phyloP scores from a whole-genome alignment of 2,888 invertebrate genomes.

The Reticulitermes lucifugus region DNA sequence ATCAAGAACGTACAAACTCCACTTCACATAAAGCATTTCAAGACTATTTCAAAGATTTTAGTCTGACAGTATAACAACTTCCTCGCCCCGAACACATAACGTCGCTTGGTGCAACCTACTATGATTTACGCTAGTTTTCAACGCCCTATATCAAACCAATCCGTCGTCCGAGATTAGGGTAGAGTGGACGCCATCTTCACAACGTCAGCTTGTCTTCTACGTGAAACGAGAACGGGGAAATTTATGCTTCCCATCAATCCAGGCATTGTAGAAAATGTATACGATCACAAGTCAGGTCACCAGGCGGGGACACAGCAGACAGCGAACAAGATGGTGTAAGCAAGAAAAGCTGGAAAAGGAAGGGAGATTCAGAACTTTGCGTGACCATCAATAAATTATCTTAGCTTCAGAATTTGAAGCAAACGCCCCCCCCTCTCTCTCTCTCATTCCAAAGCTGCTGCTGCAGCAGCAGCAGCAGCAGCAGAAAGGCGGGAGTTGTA shows the following conservation, averaged over 20 bases:
- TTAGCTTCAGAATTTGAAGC: neutral
- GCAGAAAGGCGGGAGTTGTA: slow-evolving; percentile 6
- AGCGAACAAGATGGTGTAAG: slow-evolving; percentile 6
- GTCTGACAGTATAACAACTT: too few relatives aligned
- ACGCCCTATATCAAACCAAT: neutral
- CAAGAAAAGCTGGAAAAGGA: neutral
- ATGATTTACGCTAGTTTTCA: neutral
- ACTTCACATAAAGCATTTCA: too few relatives aligned
- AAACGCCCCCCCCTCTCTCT: neutral
- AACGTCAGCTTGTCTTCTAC: neutral
- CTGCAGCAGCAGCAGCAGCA: neutral
- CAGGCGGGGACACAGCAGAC: neutral
- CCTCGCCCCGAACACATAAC: neutral
- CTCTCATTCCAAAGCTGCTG: neutral
- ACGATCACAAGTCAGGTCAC: neutral
- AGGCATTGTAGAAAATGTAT: neutral
- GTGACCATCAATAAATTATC: slow-evolving; percentile 36
- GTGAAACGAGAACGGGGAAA: neutral
- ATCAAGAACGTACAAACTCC: too few relatives aligned
- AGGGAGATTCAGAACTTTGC: neutral
- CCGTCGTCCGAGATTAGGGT: neutral
- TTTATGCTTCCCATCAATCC: slow-evolving; percentile 10
- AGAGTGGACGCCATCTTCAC: neutral
- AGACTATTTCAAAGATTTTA: too few relatives aligned
- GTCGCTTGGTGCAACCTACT: neutral